Evolutionary conservation across 1,140 invertebrate genomes (phyloP).

Genomic region (Lamellibrachia luymesi): DNA sequence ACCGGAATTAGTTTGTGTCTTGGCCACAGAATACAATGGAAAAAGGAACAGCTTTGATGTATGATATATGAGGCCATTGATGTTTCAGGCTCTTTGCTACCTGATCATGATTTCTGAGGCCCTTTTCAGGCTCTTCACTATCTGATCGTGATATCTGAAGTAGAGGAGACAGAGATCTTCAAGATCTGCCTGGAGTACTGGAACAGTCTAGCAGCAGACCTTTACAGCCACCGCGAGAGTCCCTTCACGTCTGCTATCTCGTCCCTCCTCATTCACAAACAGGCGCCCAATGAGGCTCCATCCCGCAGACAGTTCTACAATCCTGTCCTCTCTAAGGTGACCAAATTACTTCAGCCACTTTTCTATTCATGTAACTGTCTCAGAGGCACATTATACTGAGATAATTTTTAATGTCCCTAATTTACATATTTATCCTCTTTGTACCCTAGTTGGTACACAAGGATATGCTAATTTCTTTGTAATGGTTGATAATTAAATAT

Average conservation of each 20-base stretch:
- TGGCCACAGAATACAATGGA: background rate
- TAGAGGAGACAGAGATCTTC: constrained; percentile 99
- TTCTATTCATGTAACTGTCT: background rate
- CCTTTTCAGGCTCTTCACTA: constrained; percentile 74
- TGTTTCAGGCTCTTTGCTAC: constrained; percentile 74
- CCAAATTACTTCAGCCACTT: background rate
- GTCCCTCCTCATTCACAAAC: background rate
- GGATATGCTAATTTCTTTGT: too few species aligned
- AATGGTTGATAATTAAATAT: too few species aligned
- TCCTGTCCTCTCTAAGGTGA: constrained; percentile 50
- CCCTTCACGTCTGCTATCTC: constrained; percentile 42
- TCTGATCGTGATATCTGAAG: constrained; percentile 94
- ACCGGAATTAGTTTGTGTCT: background rate
- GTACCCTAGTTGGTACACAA: too few species aligned
- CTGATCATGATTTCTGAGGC: constrained; percentile 94
- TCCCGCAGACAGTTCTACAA: constrained; percentile 49
- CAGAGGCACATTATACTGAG: background rate
- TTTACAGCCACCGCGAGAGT: constrained; percentile 71
- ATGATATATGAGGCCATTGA: background rate
- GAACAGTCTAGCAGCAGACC: constrained; percentile 87
- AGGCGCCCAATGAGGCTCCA: constrained; percentile 40
- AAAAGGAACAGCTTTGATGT: background rate
- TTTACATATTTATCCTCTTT: too few species aligned
- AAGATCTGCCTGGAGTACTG: constrained; percentile 99
- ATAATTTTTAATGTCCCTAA: too few species aligned